Conservation (phyloP, 1,140 invertebrate species). For the Drosophila micromelanica region DNA sequence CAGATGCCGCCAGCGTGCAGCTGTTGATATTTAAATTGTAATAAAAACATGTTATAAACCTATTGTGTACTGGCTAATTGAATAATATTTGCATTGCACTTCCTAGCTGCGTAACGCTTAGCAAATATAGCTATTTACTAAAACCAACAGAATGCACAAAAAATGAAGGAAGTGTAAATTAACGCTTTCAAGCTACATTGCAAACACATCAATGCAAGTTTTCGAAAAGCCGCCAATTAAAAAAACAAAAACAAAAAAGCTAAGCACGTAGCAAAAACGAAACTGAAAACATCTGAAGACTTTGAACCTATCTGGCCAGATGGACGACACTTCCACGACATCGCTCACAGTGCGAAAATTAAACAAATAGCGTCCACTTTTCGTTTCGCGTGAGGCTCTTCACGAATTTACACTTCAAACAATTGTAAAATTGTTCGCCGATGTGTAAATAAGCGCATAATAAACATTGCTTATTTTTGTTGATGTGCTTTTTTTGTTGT, state of each 20-base stretch:
- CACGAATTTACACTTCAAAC: slow-evolving; percentile 78
- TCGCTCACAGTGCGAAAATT: slow-evolving; percentile 65
- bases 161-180: slow-evolving; percentile 51
- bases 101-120: slow-evolving; percentile 44
- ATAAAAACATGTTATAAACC: background rate
- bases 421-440: slow-evolving; percentile 75
- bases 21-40: slow-evolving; percentile 29
- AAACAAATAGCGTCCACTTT: slow-evolving; percentile 62
- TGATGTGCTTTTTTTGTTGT: slow-evolving; percentile 2
- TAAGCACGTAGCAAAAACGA: slow-evolving; percentile 40
- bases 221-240: slow-evolving; percentile 31
- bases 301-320: slow-evolving; percentile 13
- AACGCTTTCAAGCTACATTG: slow-evolving; percentile 27
- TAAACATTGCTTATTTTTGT: slow-evolving; percentile 49
- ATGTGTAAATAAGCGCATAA: slow-evolving; percentile 74
- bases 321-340: background rate
- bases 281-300: slow-evolving; percentile 8
- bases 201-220: slow-evolving; percentile 29
- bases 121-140: slow-evolving; percentile 33
- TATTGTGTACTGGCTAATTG: slow-evolving; percentile 5
- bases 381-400: slow-evolving; percentile 43
- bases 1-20: slow-evolving; percentile 8
- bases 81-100: slow-evolving; percentile 44
- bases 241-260: slow-evolving; percentile 23
- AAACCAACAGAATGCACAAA: background rate